Percentiles rank a stretch among this genome's conserved stretches.
Evolutionary conservation across 2,888 invertebrate genomes (phyloP).

Genomic region (Troides aeacus): DNA sequence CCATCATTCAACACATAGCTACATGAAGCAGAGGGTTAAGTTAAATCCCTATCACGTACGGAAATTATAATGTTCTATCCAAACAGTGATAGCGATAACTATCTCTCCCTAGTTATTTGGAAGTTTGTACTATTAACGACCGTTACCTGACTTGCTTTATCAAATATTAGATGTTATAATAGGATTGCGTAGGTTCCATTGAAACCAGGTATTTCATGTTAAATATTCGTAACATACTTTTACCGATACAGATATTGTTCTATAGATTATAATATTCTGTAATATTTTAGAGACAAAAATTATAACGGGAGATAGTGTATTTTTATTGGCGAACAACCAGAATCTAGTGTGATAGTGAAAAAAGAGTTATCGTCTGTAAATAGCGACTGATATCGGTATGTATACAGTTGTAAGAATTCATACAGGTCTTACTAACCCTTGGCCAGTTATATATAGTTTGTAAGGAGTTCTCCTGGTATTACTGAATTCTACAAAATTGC

Average conservation of each 20-base stretch:
- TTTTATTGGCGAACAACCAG: no score
- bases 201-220: neutral
- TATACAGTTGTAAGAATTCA: no score
- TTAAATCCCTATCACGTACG: neutral
- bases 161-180: neutral
- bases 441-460: neutral
- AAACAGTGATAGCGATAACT: neutral
- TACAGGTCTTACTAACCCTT: neutral
- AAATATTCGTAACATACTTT: no score
- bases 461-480: neutral
- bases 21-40: neutral
- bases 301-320: no score
- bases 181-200: neutral
- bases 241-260: no score
- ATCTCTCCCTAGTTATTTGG: neutral
- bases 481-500: no score
- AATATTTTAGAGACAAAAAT: no score
- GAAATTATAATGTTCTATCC: neutral
- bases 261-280: no score
- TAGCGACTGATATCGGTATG: constrained; percentile 1
- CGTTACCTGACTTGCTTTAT: neutral
- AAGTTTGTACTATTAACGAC: neutral
- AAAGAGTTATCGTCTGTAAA: constrained; percentile 8
- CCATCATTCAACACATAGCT: neutral
- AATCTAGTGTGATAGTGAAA: neutral